These are phyloP conservation scores for Leptocoma aspasia DNA, from an alignment of 2,113 vertebrate genomes.

Conservation along the genomic window DNA sequence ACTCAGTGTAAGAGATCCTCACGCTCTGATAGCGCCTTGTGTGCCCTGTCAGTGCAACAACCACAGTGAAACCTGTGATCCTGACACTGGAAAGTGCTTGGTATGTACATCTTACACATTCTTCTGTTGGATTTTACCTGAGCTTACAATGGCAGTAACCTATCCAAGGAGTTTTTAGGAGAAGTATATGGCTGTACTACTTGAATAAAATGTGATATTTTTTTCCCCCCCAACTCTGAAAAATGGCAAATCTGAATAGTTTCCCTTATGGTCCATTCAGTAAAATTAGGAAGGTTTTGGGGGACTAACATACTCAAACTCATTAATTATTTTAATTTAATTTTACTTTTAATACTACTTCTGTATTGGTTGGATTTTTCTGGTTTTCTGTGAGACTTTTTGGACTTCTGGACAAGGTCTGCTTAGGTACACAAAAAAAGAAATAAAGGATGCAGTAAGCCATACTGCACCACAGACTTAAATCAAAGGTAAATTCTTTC, in stretches of 20 bases:
- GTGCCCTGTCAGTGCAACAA: constrained; percentile 87
- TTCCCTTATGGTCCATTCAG: not conserved
- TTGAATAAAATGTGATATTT: not conserved
- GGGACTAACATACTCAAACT: not conserved
- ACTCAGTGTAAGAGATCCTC: constrained; percentile 9
- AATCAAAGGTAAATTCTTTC: not conserved
- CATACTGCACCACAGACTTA: not conserved
- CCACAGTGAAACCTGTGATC: constrained; percentile 85
- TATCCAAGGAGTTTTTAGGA: not conserved
- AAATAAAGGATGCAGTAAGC: not conserved
- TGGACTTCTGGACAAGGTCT: not conserved
- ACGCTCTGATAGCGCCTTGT: constrained; percentile 72
- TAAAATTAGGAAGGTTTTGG: not conserved
- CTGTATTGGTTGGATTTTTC: not conserved
- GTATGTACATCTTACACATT: constrained; percentile 63
- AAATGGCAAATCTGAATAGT: not conserved
- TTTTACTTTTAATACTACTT: not conserved
- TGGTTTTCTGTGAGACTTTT: not conserved
- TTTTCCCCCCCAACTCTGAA: rapidly evolving
- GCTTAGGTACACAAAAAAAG: not conserved
- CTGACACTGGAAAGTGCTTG: constrained; percentile 84
- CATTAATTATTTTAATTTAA: not conserved
- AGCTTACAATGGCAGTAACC: not conserved
- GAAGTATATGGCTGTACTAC: not conserved
- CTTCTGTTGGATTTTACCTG: not conserved